Evolutionary conservation across 2,888 invertebrate genomes (phyloP).

Genomic region (Nomada fabriciana): DNA sequence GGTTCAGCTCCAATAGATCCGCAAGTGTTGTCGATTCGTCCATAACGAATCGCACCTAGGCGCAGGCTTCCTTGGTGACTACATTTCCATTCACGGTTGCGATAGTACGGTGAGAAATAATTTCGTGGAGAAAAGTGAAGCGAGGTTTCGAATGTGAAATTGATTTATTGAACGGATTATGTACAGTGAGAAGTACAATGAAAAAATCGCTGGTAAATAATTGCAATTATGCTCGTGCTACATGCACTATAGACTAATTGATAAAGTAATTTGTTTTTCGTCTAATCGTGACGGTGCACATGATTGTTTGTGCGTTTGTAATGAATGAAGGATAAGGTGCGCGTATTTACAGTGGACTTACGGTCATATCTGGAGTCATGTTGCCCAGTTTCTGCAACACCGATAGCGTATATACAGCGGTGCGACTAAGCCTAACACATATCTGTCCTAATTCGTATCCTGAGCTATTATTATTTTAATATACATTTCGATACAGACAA

Average conservation of each 20-base stretch:
- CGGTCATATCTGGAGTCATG: slow-evolving; percentile 85
- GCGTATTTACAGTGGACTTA: slow-evolving; percentile 84
- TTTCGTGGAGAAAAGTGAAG: slow-evolving; percentile 11
- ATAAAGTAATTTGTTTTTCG: not conserved
- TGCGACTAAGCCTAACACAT: slow-evolving; percentile 73
- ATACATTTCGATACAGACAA: not conserved
- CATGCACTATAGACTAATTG: slow-evolving; percentile 15
- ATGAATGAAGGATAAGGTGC: slow-evolving; percentile 58
- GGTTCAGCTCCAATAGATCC: slow-evolving; percentile 94
- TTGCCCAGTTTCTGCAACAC: slow-evolving; percentile 84
- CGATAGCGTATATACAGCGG: slow-evolving; percentile 84
- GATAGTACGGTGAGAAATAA: not conserved
- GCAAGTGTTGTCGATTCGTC: slow-evolving; percentile 96
- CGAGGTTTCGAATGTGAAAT: slow-evolving; percentile 15
- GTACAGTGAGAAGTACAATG: slow-evolving; percentile 40
- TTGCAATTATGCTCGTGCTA: not conserved
- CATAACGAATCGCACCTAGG: slow-evolving; percentile 96
- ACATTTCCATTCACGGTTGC: not conserved
- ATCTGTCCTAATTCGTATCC: not conserved
- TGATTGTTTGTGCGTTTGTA: not conserved
- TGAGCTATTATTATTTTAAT: no score
- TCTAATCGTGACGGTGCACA: not conserved
- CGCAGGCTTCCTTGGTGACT: slow-evolving; percentile 20
- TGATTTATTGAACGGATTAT: slow-evolving; percentile 59
- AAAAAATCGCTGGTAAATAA: slow-evolving; percentile 10